phyloP scores from a whole-genome alignment of 2,797 vertebrate species.

The Apodemus agrarius region DNA sequence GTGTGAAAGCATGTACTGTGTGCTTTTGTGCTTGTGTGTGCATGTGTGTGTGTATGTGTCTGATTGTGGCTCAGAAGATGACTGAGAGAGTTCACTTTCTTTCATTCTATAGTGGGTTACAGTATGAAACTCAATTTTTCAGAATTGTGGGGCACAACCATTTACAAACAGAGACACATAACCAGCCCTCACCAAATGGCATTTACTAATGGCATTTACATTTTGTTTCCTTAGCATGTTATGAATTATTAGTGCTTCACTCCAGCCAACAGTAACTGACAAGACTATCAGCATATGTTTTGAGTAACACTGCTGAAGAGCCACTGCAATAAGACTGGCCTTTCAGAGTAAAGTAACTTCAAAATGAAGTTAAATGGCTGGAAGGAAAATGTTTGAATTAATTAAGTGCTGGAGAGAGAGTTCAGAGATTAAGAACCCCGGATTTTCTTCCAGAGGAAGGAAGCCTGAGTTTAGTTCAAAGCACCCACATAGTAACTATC shows the following conservation, averaged over 20 bases:
- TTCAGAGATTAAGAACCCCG: background rate
- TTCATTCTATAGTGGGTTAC: background rate
- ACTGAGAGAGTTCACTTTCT: background rate
- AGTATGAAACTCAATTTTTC: background rate
- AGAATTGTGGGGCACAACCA: background rate
- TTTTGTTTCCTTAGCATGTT: background rate
- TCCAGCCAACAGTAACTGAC: background rate
- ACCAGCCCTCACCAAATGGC: background rate
- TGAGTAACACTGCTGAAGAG: background rate
- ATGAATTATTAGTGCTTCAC: background rate
- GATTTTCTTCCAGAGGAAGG: background rate
- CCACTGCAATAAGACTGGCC: background rate
- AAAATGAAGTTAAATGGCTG: background rate
- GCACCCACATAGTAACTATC: background rate
- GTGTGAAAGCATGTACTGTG: background rate
- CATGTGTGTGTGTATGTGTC: too few relatives aligned
- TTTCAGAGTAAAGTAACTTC: constrained; percentile 20
- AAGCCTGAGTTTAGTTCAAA: background rate
- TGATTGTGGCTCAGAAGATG: background rate
- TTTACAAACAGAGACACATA: background rate
- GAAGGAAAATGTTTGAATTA: background rate
- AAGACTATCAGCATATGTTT: background rate
- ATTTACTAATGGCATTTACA: background rate
- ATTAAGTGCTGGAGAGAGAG: background rate
- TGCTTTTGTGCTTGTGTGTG: too few relatives aligned